A percentile compares a stretch with the other conserved stretches of the same genome.
Conservation (phyloP, 2,888 invertebrate genomes). For the Leptarthrus brevirostris region DNA sequence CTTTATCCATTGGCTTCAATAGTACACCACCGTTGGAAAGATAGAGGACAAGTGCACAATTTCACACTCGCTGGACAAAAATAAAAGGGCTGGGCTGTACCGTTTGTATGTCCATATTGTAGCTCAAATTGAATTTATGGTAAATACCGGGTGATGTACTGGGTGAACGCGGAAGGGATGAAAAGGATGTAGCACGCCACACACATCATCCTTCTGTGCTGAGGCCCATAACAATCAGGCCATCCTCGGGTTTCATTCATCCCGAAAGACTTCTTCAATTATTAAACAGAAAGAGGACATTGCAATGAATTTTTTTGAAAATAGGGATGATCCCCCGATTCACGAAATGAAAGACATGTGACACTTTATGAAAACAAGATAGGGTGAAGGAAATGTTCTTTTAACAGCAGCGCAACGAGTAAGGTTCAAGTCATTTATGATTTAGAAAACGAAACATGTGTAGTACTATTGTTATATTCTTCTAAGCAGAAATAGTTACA, state of each 20-base stretch:
- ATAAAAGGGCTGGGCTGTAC: conserved; percentile 50
- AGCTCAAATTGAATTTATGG: conserved; percentile 55
- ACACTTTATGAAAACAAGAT: too few relatives aligned
- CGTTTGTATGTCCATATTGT: conserved; percentile 53
- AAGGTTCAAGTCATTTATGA: too few relatives aligned
- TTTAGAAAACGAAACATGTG: too few relatives aligned
- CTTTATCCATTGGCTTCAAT: conserved; percentile 33
- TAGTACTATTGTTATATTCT: too few relatives aligned
- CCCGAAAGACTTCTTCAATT: conserved; percentile 28
- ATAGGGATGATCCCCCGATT: too few relatives aligned
- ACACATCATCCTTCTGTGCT: neutral
- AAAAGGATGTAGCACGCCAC: conserved; percentile 18
- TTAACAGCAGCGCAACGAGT: too few relatives aligned
- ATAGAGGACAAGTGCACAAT: conserved; percentile 55
- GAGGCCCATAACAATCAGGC: neutral
- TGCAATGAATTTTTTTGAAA: too few relatives aligned
- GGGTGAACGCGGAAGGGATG: conserved; percentile 22
- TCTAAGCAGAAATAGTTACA: too few relatives aligned
- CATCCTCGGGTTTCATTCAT: neutral
- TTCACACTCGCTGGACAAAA: conserved; percentile 56
- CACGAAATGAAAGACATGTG: too few relatives aligned
- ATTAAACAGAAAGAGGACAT: conserved; percentile 29
- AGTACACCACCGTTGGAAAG: conserved; percentile 31
- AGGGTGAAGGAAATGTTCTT: too few relatives aligned
- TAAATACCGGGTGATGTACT: conserved; percentile 48